Percentiles rank a stretch among this genome's conserved stretches.
Conservation (phyloP, 2,113 vertebrate genomes). For the Neolamprologus modestus region DNA sequence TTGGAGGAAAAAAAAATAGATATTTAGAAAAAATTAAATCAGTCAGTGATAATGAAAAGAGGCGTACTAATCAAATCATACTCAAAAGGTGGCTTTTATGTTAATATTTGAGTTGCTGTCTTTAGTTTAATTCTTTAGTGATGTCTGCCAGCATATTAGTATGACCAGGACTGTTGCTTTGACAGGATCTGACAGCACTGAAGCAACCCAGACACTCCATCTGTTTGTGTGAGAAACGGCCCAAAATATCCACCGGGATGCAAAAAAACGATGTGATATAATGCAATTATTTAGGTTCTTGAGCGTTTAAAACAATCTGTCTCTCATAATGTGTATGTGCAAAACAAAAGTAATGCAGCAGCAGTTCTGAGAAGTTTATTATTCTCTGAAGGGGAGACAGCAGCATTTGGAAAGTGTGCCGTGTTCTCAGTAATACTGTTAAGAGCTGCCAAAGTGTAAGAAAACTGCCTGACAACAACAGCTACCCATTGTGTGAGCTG, state of each 20-base stretch:
- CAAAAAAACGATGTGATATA: neutral
- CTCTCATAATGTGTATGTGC: neutral
- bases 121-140: neutral
- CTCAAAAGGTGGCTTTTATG: neutral
- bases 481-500: neutral
- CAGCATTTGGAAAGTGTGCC: neutral
- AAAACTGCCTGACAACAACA: slow-evolving; percentile 21
- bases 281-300: neutral
- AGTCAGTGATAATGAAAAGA: neutral
- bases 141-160: neutral
- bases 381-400: neutral
- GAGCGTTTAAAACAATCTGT: neutral
- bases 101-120: neutral
- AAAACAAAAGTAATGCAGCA: neutral
- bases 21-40: neutral
- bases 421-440: neutral
- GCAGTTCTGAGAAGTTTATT: neutral
- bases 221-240: neutral
- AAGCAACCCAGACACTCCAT: neutral
- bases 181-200: neutral
- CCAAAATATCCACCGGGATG: neutral
- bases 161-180: neutral
- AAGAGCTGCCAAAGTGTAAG: neutral
- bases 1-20: neutral
- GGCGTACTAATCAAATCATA: neutral